These are phyloP conservation scores for Grapholita molesta DNA, from an alignment of 1,140 invertebrate genomes.

Conservation along the genomic window DNA sequence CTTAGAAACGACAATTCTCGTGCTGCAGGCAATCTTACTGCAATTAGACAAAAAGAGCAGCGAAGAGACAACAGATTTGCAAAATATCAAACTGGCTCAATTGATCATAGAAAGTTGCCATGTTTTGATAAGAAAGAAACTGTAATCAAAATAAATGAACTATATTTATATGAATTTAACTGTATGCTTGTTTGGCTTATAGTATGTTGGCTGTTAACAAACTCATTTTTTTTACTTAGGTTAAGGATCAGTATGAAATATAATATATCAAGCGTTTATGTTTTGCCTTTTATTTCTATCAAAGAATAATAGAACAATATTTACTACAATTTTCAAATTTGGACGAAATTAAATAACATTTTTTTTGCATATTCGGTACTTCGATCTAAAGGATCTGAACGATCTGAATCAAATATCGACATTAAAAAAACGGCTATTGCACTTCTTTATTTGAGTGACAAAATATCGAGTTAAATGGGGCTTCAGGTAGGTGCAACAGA, in stretches of 20 bases:
- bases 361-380: too few relatives aligned
- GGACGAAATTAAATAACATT: too few relatives aligned
- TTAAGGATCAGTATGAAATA: background rate
- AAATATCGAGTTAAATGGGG: too few relatives aligned
- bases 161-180: background rate
- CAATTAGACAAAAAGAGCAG: slow-evolving; percentile 45
- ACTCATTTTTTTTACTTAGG: background rate
- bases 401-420: too few relatives aligned
- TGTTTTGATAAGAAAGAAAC: slow-evolving; percentile 38
- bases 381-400: too few relatives aligned
- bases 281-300: background rate
- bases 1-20: slow-evolving; percentile 44
- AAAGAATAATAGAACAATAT: too few relatives aligned
- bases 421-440: too few relatives aligned
- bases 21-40: slow-evolving; percentile 49
- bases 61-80: slow-evolving; percentile 29
- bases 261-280: background rate
- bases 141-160: background rate
- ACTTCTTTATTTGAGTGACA: too few relatives aligned
- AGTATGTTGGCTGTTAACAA: background rate
- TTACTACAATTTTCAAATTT: too few relatives aligned
- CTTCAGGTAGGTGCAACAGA: too few relatives aligned
- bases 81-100: slow-evolving; percentile 55
- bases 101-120: slow-evolving; percentile 63
- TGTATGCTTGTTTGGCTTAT: background rate